Percentiles rank a stretch among this genome's conserved stretches.
These are phyloP conservation scores for Nothobranchius furzeri DNA, from an alignment of 2,113 vertebrate species.

Conservation along the genomic window DNA sequence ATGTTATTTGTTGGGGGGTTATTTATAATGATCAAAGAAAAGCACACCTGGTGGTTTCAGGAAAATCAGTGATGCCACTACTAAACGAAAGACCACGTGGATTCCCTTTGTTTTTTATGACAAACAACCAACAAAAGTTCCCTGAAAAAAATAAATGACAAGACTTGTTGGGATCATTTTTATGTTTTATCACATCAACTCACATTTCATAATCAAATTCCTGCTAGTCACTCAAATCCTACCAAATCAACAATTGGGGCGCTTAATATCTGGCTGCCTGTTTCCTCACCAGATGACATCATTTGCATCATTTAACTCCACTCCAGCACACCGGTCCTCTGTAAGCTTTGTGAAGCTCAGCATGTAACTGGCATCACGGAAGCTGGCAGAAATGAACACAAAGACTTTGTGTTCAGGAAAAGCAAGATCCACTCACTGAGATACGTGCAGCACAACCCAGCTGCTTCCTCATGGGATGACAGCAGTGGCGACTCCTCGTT, in stretches of 20 bases:
- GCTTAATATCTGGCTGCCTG: constrained; percentile 2
- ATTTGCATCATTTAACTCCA: constrained; percentile 8
- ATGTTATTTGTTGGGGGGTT: no score
- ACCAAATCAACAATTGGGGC: neutral
- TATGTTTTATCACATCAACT: neutral
- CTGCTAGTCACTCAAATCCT: neutral
- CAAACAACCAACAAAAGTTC: no score
- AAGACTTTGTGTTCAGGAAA: constrained; percentile 41
- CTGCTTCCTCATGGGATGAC: constrained; percentile 1
- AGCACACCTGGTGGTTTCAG: no score
- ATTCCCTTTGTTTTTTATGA: no score
- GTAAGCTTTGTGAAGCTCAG: constrained; percentile 2
- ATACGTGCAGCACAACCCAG: constrained; percentile 26
- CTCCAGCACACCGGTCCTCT: constrained; percentile 10
- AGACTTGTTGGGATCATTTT: no score
- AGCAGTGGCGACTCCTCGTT: constrained; percentile 38
- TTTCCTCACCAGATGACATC: constrained; percentile 9
- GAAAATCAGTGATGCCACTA: no score
- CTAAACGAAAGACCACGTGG: no score
- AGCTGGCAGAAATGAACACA: constrained; percentile 25
- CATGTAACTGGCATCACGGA: constrained; percentile 14
- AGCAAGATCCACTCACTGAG: constrained; percentile 39
- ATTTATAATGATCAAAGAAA: no score
- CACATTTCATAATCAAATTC: neutral
- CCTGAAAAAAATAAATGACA: no score